These are phyloP conservation scores for Tineola bisselliella DNA, from an alignment of 2,888 invertebrate genomes.

Conservation along the genomic window DNA sequence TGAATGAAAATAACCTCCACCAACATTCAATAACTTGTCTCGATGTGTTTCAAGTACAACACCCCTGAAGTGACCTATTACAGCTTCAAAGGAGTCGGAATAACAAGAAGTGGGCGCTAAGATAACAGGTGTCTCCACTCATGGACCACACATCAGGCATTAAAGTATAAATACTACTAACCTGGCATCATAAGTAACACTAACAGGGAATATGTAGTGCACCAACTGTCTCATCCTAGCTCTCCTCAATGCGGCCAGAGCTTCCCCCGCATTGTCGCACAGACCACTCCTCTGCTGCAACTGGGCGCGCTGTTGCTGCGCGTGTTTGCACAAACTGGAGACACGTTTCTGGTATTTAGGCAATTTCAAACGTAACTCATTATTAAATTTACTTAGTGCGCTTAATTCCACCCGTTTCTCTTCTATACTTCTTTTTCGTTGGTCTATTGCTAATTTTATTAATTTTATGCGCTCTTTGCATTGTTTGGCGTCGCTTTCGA, in stretches of 20 bases:
- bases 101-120: too few species aligned
- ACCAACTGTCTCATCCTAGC: constrained; percentile 52
- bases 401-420: constrained; percentile 35
- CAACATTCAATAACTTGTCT: too few species aligned
- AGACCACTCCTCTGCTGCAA: constrained; percentile 36
- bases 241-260: constrained; percentile 41
- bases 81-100: too few species aligned
- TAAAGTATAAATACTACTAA: too few species aligned
- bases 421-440: constrained; percentile 42
- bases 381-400: constrained; percentile 38
- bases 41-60: too few species aligned
- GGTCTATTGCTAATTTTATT: constrained; percentile 50
- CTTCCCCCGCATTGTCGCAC: constrained; percentile 39
- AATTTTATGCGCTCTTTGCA: constrained; percentile 52
- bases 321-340: constrained; percentile 39
- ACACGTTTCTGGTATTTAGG: constrained; percentile 57
- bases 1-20: too few species aligned
- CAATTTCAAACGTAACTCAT: constrained; percentile 42
- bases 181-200: constrained; percentile 55
- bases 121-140: too few species aligned
- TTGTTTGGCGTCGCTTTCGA: constrained; percentile 49
- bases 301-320: constrained; percentile 37
- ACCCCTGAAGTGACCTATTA: too few species aligned
- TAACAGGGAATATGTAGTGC: constrained; percentile 60
- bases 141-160: too few species aligned